These are phyloP conservation scores for Tachysurus vachellii DNA, from an alignment of 2,113 vertebrate genomes.

Conservation along the genomic window DNA sequence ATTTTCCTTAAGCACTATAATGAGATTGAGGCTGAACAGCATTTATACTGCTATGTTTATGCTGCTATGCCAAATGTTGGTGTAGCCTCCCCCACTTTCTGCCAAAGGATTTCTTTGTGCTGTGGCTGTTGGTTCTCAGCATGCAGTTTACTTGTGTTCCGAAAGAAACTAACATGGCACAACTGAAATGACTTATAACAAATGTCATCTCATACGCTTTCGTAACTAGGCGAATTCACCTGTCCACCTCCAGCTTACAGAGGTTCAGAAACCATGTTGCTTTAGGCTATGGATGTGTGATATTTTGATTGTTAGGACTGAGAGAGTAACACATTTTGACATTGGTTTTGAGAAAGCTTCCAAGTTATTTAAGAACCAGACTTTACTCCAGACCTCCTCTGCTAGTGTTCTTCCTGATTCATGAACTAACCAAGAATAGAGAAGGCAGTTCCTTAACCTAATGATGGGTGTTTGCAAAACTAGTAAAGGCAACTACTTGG, in stretches of 20 bases:
- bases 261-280: not conserved
- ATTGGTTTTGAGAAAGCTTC: not conserved
- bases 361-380: not conserved
- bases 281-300: not conserved
- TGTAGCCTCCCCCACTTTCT: not conserved
- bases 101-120: not conserved
- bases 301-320: not conserved
- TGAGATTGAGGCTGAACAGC: not conserved
- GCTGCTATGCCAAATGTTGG: not conserved
- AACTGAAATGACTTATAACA: not conserved
- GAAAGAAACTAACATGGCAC: not conserved
- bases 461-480: not conserved
- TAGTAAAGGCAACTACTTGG: not conserved
- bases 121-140: not conserved
- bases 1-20: no score
- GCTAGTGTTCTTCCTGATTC: not conserved
- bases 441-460: not conserved
- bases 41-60: not conserved
- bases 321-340: not conserved
- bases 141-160: not conserved
- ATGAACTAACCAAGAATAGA: no score
- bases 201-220: not conserved
- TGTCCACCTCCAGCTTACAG: not conserved
- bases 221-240: not conserved
- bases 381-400: not conserved